These are phyloP conservation scores for Natator depressus DNA, from an alignment of 2,113 vertebrate species.

Conservation along the genomic window DNA sequence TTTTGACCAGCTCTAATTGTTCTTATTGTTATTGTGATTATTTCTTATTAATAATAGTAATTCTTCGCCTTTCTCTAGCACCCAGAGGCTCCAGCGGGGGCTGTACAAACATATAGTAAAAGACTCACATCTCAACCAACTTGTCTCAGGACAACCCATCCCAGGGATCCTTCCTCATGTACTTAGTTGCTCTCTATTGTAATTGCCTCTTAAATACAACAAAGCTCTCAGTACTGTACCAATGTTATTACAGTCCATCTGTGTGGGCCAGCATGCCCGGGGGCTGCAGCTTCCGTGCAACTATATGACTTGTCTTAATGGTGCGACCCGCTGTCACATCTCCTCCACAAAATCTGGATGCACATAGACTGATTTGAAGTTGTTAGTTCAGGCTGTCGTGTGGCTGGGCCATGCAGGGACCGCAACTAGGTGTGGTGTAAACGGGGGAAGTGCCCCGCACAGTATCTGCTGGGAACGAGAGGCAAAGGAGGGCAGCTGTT, in stretches of 20 bases:
- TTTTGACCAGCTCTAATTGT: too few relatives aligned
- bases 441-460: background rate
- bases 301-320: background rate
- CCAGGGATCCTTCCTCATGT: rapidly evolving
- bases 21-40: too few relatives aligned
- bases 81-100: too few relatives aligned
- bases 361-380: background rate
- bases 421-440: background rate
- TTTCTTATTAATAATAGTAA: too few relatives aligned
- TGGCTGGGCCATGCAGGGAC: background rate
- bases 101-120: too few relatives aligned
- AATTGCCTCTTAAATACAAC: rapidly evolving
- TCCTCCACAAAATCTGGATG: background rate
- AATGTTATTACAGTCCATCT: rapidly evolving
- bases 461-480: background rate
- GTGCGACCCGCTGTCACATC: background rate
- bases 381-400: background rate
- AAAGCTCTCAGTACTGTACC: rapidly evolving
- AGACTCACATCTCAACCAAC: too few relatives aligned
- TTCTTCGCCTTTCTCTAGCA: too few relatives aligned
- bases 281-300: background rate
- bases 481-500: background rate
- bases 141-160: rapidly evolving
- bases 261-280: background rate
- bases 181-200: rapidly evolving